Evolutionary conservation across 2,888 invertebrate species (phyloP), one percentile per base, ranked within the genome.

Genomic region (Acanthopleura granulata): DNA sequence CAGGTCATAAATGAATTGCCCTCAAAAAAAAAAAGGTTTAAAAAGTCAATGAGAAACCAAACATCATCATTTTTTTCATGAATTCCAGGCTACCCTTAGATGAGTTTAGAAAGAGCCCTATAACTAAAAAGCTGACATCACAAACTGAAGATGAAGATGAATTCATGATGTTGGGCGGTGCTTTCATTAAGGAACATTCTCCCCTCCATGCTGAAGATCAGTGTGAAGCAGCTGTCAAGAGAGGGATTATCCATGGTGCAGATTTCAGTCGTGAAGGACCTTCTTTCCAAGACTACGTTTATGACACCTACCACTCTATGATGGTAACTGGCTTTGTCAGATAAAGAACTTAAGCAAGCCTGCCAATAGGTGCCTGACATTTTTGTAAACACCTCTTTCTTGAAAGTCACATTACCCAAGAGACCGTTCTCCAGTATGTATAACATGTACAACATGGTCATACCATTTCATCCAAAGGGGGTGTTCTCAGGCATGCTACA

Each of bases 211-310:
- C 79, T 66, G 16, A 76, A 11, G 83, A 82, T 51, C 77, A 80
- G 11, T 88, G 88, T 76, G 78, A 79, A 29, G 75, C 76, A 9
- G 80, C 79, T n/a, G 74, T 77, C 30, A 80, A 79, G 11, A 78
- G 81, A 69, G 87, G 88, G 49, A 82, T 87, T 6, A 78, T 86
- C 18, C 88, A 89, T 76, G 88, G 88, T 0, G 85, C 85, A 11
- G 83, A 89, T 74, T 78, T 85, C 71, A 80, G 81, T 22, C 74
- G 75, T 11, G 79, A 82, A 49, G 80, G 80, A 14, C 79, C 83
- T 14, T 79, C 87, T 9, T 72, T 89, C 62, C 83, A 88, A 74
- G 89, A 89, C 80, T 84, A 85, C 72, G 82, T 88, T 40, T 90
- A 88, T 76, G 77, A 79, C 70, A 81, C 82, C 72, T 82, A 86